Base-by-base conservation (phyloP, 2,888 invertebrate genomes). In the Andrena dorsata region DNA sequence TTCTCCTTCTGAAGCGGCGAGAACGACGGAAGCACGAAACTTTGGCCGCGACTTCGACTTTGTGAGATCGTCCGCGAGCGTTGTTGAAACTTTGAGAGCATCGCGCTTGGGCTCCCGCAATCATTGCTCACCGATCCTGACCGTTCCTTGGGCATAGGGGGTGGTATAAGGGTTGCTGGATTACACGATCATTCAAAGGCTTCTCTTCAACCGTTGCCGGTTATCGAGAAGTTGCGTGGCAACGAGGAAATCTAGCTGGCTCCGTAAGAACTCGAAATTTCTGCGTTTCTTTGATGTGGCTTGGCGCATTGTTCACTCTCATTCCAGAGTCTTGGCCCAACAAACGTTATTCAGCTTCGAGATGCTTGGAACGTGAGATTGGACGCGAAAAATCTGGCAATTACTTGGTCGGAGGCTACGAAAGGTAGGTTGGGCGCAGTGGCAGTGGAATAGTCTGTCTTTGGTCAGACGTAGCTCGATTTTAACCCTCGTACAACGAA, bases 1-100 rank as follows among this genome's bases (percentile, higher is more conserved):
- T 56, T 26, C 23, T 23, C 8, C 20, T 8, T 23, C 56, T 26
- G 10, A 28, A 13, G 49, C 77, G 32, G 20, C 66, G 69, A n/a
- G 72, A 68, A 77, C 86, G 85, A 66, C 77, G 77, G 79, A 85
- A 88, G 66, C 77, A 71, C 63, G 77, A 81, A 88, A 88, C 88
- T 88, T 88, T 80, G 75, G 47, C 47, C 65, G 74, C 85, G 85
- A 83, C 83, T 85, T 88, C 87, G 88, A 86, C 89, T 88, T 88
- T 66, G 82, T 72, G 85, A 66, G 82, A 88, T 85, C 76, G 80
- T 70, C 75, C 80, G 78, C 76, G 77, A 80, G 72, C 80, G 88
- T 84, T 88, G 84, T 84, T 69, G 78, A 74, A 88, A 88, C 79
- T 88, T 88, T 81, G 41, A 65, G 61, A 84, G 82, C 76, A 83